Evolutionary conservation across 92 coral and sea anemone genomes (phyloP).

Genomic region (Meandrina meandrites): DNA sequence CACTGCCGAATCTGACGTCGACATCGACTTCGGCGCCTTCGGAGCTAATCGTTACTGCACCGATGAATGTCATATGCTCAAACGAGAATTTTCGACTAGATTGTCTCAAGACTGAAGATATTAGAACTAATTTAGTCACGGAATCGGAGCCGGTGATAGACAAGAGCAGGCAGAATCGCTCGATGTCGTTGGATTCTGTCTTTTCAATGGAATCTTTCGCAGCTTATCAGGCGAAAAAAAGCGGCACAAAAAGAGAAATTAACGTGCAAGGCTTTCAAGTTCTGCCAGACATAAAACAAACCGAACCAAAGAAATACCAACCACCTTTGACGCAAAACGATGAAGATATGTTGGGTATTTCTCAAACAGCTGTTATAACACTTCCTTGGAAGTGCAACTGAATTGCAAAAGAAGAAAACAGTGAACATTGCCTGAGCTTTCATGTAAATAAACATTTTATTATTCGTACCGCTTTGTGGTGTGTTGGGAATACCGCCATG

Average conservation of each 20-base stretch:
- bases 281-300: conserved; percentile 30
- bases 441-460: neutral
- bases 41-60: conserved; percentile 28
- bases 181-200: conserved; percentile 46
- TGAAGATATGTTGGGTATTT: neutral
- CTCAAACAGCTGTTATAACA: neutral
- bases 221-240: conserved; percentile 11
- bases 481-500: neutral
- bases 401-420: neutral
- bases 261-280: conserved; percentile 40
- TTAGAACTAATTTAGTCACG: neutral
- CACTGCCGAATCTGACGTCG: conserved; percentile 48
- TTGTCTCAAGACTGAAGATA: neutral
- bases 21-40: conserved; percentile 29
- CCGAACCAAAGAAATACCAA: conserved; percentile 2
- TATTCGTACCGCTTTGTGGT: neutral
- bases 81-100: neutral
- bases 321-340: neutral
- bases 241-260: neutral
- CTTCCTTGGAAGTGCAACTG: conserved; percentile 25
- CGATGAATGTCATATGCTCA: neutral
- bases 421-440: neutral
- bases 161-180: conserved; percentile 21
- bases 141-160: neutral
- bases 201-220: conserved; percentile 31